Conservation (phyloP, 2,888 invertebrate species). For the Drosophila histrio region DNA sequence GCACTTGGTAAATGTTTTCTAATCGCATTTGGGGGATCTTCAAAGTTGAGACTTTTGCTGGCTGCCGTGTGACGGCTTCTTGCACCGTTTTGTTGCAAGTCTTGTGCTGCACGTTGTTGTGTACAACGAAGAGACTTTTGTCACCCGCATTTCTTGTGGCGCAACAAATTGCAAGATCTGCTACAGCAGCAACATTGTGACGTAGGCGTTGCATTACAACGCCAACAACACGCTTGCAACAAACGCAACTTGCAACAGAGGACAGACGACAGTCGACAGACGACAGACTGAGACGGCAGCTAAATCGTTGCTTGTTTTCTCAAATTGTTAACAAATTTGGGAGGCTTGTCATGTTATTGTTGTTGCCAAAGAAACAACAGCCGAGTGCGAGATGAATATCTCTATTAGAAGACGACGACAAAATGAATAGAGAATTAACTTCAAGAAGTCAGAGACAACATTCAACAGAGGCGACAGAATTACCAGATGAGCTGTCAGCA, state of each 20-base stretch:
- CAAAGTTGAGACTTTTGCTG: conserved; percentile 20
- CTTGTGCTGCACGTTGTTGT: conserved; percentile 15
- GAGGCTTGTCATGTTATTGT: conserved; percentile 8
- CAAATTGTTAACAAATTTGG: conserved; percentile 64
- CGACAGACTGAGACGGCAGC: conserved; percentile 1
- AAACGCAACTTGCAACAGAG: conserved; percentile 12
- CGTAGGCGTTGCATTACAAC: conserved; percentile 22
- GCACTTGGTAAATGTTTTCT: conserved; percentile 30
- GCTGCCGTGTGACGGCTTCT: conserved; percentile 36
- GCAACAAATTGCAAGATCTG: conserved; percentile 52
- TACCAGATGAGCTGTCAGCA: background rate
- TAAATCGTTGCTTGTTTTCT: conserved; percentile 32
- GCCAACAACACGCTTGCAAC: conserved; percentile 34
- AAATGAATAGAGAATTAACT: background rate
- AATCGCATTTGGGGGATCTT: conserved; percentile 49
- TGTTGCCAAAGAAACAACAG: background rate
- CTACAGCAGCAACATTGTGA: conserved; percentile 18
- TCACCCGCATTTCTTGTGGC: conserved; percentile 52
- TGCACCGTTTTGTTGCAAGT: conserved; percentile 17
- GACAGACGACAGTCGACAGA: background rate
- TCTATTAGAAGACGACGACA: conserved; percentile 3
- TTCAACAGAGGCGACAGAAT: background rate
- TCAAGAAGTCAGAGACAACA: background rate
- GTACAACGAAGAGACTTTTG: conserved; percentile 41
- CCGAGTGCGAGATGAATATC: conserved; percentile 11